Evolutionary conservation across 2,113 vertebrate species (phyloP), one percentile per base, ranked within the genome.

Genomic region (Phalacrocorax brasilianus): DNA sequence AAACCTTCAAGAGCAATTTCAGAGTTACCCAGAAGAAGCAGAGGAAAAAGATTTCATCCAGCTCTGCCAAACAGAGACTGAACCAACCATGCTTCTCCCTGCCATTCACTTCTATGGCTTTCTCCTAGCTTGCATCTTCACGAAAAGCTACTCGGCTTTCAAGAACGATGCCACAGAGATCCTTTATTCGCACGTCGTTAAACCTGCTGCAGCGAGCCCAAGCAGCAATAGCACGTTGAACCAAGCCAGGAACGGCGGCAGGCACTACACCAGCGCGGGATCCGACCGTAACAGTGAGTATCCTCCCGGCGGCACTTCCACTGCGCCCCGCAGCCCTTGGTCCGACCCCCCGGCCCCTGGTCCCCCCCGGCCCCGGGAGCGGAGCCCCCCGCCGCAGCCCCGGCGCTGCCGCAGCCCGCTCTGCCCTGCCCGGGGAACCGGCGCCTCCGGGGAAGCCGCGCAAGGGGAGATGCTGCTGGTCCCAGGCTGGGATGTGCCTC

Each of bases 111-210:
- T 98, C 97, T 98, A 97, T 24, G 97, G 98, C 89, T 73, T 99
- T 84, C 83, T 99, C 81, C 81, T 99, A 21, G 93, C 98, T 42
- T 99, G 98, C 97, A 77, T 99, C 96, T 98, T 99, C 53, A 96
- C 99, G 85, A 98, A 97, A 98, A 99, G 98, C 95, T 98, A 98
- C 97, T 98, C 97, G 82, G 97, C 98, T 96, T 98, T 99, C 93
- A 99, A 99, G 97, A 99, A 99, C 91, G 99, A 99, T 97, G 99
- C 98, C 49, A 99, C 99, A 40, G 99, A 99, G 98, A 98, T 98
- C 72, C 98, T 99, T 71, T 99, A 99, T 91, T 96, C 99, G 3
- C 99, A 98, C 78, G 98, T 98, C 56, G 98, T 97, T 75, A 97
- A 98, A 88, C 98, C 98, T 65, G 97, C 96, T 27, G 97, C 97